Evolutionary conservation across 1,140 invertebrate genomes (phyloP).

Genomic region (Eubasilissa regina): DNA sequence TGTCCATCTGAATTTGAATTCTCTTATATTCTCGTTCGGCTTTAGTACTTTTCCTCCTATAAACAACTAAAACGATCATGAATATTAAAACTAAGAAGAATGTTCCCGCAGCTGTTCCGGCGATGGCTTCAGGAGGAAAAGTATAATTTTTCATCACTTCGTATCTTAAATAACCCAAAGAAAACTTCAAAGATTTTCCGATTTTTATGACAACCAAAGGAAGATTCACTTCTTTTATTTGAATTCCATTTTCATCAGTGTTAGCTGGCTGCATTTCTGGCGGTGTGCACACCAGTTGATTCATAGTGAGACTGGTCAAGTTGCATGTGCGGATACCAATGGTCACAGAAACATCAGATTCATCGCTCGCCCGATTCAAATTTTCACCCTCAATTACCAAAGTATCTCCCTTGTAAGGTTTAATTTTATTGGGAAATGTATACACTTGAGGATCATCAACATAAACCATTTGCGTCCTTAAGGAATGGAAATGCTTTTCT

Average conservation of each 20-base stretch:
- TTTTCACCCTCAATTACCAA: constrained; percentile 96
- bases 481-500: constrained; percentile 87
- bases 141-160: constrained; percentile 88
- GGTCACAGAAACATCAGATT: constrained; percentile 93
- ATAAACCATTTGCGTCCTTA: constrained; percentile 87
- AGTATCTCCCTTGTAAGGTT: constrained; percentile 94
- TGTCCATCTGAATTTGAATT: constrained; percentile 99
- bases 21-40: constrained; percentile 96
- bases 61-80: constrained; percentile 89
- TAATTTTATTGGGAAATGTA: constrained; percentile 88
- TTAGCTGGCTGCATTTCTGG: constrained; percentile 88
- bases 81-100: constrained; percentile 88
- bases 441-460: constrained; percentile 94
- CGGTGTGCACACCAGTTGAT: constrained; percentile 92
- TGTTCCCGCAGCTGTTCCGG: constrained; percentile 87
- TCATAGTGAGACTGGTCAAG: constrained; percentile 91
- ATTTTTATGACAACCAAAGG: constrained; percentile 93
- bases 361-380: constrained; percentile 91
- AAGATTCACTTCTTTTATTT: constrained; percentile 79
- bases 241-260: constrained; percentile 89
- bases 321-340: constrained; percentile 92
- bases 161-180: constrained; percentile 91
- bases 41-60: constrained; percentile 93
- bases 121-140: constrained; percentile 90
- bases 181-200: constrained; percentile 88